Conservation (phyloP, 1,140 invertebrate genomes). For the Anoplophora glabripennis region DNA sequence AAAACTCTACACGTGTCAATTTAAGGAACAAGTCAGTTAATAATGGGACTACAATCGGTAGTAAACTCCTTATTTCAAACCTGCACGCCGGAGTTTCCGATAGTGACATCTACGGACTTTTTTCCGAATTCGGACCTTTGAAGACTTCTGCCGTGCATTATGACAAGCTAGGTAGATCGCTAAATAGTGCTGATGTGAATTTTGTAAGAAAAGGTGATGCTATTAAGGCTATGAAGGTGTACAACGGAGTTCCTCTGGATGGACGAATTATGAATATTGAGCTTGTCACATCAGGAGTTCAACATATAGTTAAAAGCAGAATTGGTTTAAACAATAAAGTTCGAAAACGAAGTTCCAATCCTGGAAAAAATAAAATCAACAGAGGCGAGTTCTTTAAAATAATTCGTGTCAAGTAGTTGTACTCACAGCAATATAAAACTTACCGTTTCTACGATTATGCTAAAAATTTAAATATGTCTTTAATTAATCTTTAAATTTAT, state of each 20-base stretch:
- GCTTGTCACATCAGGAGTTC: slow-evolving; percentile 75
- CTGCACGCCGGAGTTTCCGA: slow-evolving; percentile 96
- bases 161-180: slow-evolving; percentile 90
- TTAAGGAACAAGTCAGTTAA: slow-evolving; percentile 49
- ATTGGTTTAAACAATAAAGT: slow-evolving; percentile 26
- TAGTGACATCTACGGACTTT: slow-evolving; percentile 94
- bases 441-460: no score
- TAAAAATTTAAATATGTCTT: no score
- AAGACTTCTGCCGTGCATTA: slow-evolving; percentile 95
- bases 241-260: slow-evolving; percentile 95
- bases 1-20: slow-evolving; percentile 65
- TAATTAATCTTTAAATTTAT: not conserved
- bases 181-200: slow-evolving; percentile 94
- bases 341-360: slow-evolving; percentile 32
- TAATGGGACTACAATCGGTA: slow-evolving; percentile 58
- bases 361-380: slow-evolving; percentile 28
- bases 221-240: slow-evolving; percentile 95
- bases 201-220: slow-evolving; percentile 91
- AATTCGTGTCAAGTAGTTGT: no score
- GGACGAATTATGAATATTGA: slow-evolving; percentile 95
- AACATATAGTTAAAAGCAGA: slow-evolving; percentile 45
- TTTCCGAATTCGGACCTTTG: slow-evolving; percentile 93
- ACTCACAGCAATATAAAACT: no score
- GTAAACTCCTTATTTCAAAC: slow-evolving; percentile 89
- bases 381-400: slow-evolving; percentile 31